phyloP scores from a whole-genome alignment of 2,888 invertebrate species.

The Dynastes hyllus region DNA sequence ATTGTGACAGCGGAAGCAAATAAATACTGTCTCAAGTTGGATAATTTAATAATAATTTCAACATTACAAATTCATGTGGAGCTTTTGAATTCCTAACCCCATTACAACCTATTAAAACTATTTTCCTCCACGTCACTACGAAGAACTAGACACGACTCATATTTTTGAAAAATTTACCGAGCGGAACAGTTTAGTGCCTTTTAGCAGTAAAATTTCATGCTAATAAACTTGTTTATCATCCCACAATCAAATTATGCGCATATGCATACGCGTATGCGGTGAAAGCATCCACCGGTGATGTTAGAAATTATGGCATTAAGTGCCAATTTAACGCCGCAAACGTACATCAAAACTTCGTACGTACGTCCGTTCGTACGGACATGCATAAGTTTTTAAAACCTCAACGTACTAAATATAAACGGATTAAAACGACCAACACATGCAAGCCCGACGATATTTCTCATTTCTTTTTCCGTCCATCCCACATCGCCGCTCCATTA shows the following conservation, averaged over 20 bases:
- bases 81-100: too few species aligned
- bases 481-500: conserved; percentile 38
- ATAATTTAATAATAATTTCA: too few species aligned
- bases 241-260: background rate
- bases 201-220: background rate
- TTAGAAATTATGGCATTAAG: background rate
- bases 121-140: too few species aligned
- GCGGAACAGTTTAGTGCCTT: background rate
- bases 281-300: background rate
- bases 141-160: too few species aligned
- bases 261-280: background rate
- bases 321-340: background rate
- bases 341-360: background rate
- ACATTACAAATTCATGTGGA: too few species aligned
- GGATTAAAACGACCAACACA: conserved; percentile 20
- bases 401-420: conserved; percentile 25
- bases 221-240: conserved; percentile 1
- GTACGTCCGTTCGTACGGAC: background rate
- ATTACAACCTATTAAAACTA: too few species aligned
- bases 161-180: too few species aligned
- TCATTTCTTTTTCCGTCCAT: conserved; percentile 42
- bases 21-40: too few species aligned
- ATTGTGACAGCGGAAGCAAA: too few species aligned
- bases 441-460: conserved; percentile 24
- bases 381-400: conserved; percentile 18